These are phyloP conservation scores for Daktulosphaira vitifoliae DNA, from an alignment of 1,140 invertebrate genomes.

Conservation along the genomic window DNA sequence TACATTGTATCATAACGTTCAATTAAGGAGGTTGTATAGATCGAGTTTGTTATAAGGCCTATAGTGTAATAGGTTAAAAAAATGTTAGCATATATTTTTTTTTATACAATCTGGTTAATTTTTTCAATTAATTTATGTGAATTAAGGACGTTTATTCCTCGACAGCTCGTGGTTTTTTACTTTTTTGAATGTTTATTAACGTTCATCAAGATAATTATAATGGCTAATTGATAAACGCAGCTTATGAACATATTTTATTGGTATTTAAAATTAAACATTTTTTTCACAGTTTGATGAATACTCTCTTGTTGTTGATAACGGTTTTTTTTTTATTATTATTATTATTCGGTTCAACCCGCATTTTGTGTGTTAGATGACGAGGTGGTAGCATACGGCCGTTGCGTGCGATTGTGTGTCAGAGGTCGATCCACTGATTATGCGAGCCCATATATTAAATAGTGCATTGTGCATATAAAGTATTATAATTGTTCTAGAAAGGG, in stretches of 20 bases:
- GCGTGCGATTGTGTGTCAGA: conserved; percentile 23
- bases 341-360: conserved; percentile 25
- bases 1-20: too few species aligned
- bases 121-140: too few species aligned
- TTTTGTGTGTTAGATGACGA: background rate
- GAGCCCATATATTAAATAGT: conserved; percentile 16
- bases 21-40: too few species aligned
- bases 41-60: too few species aligned
- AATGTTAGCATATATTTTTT: too few species aligned
- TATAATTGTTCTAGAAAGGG: conserved; percentile 6
- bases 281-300: conserved; percentile 20
- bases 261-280: conserved; percentile 13
- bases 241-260: conserved; percentile 13
- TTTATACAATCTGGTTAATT: too few species aligned
- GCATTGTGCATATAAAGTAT: too few species aligned
- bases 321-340: conserved; percentile 1
- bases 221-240: conserved; percentile 13
- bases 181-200: conserved; percentile 8
- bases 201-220: conserved; percentile 12
- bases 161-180: too few species aligned
- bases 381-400: background rate
- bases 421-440: conserved; percentile 26
- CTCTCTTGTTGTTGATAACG: background rate
- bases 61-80: too few species aligned
- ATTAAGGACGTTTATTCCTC: background rate